Conservation (phyloP, 2,888 invertebrate genomes). For the Leptura quadrifasciata region DNA sequence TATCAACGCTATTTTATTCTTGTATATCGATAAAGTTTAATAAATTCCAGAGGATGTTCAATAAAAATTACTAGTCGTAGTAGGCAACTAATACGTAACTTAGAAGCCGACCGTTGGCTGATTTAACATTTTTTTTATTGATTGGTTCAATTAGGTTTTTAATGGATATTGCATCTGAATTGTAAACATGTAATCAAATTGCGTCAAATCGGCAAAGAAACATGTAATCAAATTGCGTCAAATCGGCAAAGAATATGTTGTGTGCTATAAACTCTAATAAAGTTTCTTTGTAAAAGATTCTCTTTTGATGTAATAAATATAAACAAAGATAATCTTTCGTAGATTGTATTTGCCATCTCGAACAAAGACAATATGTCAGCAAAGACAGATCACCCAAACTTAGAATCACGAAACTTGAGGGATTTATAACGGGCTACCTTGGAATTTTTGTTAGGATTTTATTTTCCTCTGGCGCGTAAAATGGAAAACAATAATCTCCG, state of each 20-base stretch:
- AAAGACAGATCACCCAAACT: constrained; percentile 18
- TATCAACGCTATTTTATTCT: too few species aligned
- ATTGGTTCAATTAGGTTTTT: too few species aligned
- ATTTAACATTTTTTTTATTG: too few species aligned
- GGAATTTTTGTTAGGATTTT: background rate
- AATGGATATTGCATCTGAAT: background rate
- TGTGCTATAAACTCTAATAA: background rate
- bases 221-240: background rate
- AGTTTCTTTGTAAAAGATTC: background rate
- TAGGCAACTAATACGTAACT: too few species aligned
- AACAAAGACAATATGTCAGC: constrained; percentile 19
- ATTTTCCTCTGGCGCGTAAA: too few species aligned
- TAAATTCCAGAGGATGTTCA: too few species aligned
- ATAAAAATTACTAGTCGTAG: too few species aligned
- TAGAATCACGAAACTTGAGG: constrained; percentile 18
- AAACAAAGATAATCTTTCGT: background rate
- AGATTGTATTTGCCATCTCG: background rate
- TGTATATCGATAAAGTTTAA: too few species aligned
- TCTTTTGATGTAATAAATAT: background rate
- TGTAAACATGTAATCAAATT: background rate
- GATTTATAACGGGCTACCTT: background rate
- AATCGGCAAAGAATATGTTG: background rate
- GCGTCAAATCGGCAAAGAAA: background rate
- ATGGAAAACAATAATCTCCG: too few species aligned
- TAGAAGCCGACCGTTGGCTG: too few species aligned